Evolutionary conservation across 2,113 vertebrate species (phyloP).

Genomic region (Halcyon malimbica): DNA sequence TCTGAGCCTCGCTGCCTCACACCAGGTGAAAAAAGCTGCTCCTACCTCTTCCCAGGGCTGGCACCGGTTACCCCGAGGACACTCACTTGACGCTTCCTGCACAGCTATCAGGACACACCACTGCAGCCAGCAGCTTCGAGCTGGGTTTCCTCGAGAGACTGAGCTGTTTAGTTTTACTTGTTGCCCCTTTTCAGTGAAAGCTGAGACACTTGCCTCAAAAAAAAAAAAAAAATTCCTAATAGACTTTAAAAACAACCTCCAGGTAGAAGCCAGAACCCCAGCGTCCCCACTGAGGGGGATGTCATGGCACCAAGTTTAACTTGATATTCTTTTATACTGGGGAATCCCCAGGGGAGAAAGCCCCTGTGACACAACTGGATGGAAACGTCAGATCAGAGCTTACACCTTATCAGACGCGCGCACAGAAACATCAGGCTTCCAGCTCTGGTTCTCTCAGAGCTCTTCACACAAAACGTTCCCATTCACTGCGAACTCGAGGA

Average conservation of each 20-base stretch:
- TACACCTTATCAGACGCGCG: neutral
- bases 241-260: neutral
- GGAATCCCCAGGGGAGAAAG: neutral
- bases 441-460: neutral
- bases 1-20: neutral
- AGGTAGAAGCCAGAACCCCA: neutral
- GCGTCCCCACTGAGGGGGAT: neutral
- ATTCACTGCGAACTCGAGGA: neutral
- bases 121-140: neutral
- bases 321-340: neutral
- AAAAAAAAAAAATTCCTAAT: neutral
- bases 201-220: neutral
- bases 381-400: neutral
- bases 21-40: neutral
- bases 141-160: neutral
- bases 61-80: neutral
- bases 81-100: neutral
- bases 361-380: neutral
- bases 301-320: neutral
- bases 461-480: neutral
- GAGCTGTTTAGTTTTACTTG: neutral
- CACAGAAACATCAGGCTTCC: neutral
- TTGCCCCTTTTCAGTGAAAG: neutral
- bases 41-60: neutral
- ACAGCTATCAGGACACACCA: neutral